Evolutionary conservation across 2,113 vertebrate genomes (phyloP), one percentile per base, ranked within the genome.

Genomic region (Paracanthobrama guichenoti): DNA sequence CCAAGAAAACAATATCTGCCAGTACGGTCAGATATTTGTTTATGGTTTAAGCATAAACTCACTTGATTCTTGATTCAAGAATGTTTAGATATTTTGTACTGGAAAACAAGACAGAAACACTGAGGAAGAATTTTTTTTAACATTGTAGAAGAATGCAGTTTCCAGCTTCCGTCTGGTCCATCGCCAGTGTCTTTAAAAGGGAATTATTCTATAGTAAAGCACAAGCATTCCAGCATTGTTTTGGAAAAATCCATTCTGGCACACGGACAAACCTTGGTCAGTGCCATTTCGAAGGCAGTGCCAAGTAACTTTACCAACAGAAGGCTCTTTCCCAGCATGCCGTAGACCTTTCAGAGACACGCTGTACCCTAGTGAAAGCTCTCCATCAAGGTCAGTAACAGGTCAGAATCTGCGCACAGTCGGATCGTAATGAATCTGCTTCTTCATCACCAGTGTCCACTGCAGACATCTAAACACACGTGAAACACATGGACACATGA

Each of bases 251-350:
- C n/a, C 28, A 39, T 64, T 86, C 87, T 48, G 71, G 89, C 90
- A 85, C 79, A 88, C 83, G 81, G 50, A 83, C 76, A 85, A 89
- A 89, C 87, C 88, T 90, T 81, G 78, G 90, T 89, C 91, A 87
- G 82, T 55, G 7, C 20, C 81, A 69, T 88, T 93, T 92, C 92
- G 91, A 88, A 42, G 35, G 39, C 69, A 79, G 86, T 91, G 92
- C 92, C 92, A 93, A 90, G 88, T 94, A 86, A 89, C 91, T 92
- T 92, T 86, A 90, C 82, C 72, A 81, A 59, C 71, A 81, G 53
- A 73, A 76, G 88, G 90, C 92, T 93, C 91, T 91, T 89, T 60
- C 77, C 90, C 75, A 53, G 84, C 84, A 77, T 62, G 86, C 83
- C 87, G 74, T 81, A 39, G 88, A 89, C 88, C 90, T 87, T 87